A percentile compares a stretch with the other conserved stretches of the same genome.
phyloP scores from a whole-genome alignment of 2,888 invertebrate genomes.

The Torymus auratus region DNA sequence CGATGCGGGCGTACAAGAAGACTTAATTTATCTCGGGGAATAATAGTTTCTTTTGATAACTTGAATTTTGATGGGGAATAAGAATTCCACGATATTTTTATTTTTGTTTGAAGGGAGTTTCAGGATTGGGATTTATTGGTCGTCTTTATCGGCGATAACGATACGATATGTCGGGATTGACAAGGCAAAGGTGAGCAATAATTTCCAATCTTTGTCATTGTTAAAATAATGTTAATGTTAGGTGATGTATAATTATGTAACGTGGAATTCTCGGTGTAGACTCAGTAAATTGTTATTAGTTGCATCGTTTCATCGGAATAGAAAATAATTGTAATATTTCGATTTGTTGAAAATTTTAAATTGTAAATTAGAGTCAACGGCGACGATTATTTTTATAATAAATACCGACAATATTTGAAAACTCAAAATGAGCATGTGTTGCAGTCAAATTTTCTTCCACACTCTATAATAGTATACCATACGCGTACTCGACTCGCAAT shows the following conservation, averaged over 20 bases:
- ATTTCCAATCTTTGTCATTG: background rate
- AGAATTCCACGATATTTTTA: slow-evolving; percentile 12
- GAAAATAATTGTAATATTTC: slow-evolving; percentile 17
- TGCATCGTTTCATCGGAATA: background rate
- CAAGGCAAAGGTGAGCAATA: slow-evolving; percentile 1
- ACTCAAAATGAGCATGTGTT: slow-evolving; percentile 35
- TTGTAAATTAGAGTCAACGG: slow-evolving; percentile 3
- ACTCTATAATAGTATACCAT: slow-evolving; percentile 11
- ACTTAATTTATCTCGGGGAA: background rate
- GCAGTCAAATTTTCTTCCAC: slow-evolving; percentile 36
- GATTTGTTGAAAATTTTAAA: background rate
- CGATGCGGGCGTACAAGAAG: slow-evolving; percentile 69
- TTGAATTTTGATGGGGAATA: background rate
- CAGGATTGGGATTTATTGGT: background rate
- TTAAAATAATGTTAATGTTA: too few species aligned
- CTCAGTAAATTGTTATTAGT: slow-evolving; percentile 14
- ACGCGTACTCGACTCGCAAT: slow-evolving; percentile 31
- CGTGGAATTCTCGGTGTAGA: slow-evolving; percentile 17
- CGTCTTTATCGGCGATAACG: background rate
- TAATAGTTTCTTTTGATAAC: background rate
- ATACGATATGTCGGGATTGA: too few species aligned
- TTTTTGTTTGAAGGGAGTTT: background rate
- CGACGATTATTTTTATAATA: slow-evolving; percentile 50
- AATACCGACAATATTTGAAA: slow-evolving; percentile 26
- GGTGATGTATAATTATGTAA: background rate